These are phyloP conservation scores for Lithobates pipiens DNA, from an alignment of 2,797 vertebrate species.

Conservation along the genomic window DNA sequence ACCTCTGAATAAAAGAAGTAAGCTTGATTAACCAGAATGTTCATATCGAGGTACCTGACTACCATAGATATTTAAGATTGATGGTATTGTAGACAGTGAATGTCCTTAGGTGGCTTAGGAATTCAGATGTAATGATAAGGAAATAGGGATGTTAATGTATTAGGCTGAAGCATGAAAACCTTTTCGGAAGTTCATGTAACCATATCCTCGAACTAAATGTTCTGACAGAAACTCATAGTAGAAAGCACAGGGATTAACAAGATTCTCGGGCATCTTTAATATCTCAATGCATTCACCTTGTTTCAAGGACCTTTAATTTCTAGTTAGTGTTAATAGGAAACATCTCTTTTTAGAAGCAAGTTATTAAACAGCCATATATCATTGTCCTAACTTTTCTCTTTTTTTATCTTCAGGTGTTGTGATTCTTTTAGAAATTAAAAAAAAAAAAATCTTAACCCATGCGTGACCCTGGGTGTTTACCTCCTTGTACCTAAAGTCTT, in stretches of 20 bases:
- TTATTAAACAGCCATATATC: not conserved
- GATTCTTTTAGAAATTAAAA: not conserved
- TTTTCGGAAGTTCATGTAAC: not conserved
- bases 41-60: not conserved
- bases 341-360: not conserved
- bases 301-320: slow-evolving; percentile 8
- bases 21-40: slow-evolving; percentile 29
- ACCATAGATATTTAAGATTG: not conserved
- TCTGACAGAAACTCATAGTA: slow-evolving; percentile 44
- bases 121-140: slow-evolving; percentile 47
- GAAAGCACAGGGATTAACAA: not conserved
- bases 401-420: not conserved
- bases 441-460: no score
- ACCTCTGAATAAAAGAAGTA: slow-evolving; percentile 34
- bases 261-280: not conserved
- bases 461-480: no score
- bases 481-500: no score
- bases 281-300: not conserved
- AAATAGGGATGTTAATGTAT: slow-evolving; percentile 23
- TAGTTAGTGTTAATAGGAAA: not conserved
- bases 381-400: no score
- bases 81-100: slow-evolving; percentile 16
- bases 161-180: slow-evolving; percentile 59
- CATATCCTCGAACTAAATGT: slow-evolving; percentile 9
- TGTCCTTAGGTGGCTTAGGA: slow-evolving; percentile 20